phyloP scores from a whole-genome alignment of 2,797 vertebrate species.

The Arrhamphus sclerolepis region DNA sequence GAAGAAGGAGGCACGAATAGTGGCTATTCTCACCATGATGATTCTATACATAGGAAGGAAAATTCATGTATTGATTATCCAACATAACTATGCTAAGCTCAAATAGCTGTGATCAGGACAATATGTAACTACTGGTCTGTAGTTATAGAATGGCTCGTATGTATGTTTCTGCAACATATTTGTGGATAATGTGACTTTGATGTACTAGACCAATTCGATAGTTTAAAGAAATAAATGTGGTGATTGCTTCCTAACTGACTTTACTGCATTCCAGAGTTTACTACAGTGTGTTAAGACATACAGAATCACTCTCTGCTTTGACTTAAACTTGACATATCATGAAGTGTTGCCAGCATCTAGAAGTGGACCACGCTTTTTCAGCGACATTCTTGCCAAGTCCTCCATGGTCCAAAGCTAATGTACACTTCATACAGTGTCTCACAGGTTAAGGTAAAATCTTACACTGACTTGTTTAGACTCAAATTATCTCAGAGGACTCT shows the following conservation, averaged over 20 bases:
- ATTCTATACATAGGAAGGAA: too few relatives aligned
- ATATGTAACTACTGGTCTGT: too few relatives aligned
- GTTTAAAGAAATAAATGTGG: constrained; percentile 2
- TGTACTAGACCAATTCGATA: not conserved
- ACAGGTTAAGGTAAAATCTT: not conserved
- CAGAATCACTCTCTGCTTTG: not conserved
- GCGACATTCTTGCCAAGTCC: not conserved
- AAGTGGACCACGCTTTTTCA: not conserved
- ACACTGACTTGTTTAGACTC: not conserved
- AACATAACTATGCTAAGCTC: too few relatives aligned
- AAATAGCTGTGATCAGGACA: too few relatives aligned
- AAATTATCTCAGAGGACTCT: constrained; percentile 8
- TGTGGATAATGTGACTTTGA: too few relatives aligned
- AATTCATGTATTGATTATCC: too few relatives aligned
- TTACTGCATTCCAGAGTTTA: too few relatives aligned
- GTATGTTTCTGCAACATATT: too few relatives aligned
- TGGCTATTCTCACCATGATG: too few relatives aligned
- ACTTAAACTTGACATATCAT: constrained; percentile 6
- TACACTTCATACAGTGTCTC: not conserved
- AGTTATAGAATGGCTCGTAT: too few relatives aligned
- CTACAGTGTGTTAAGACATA: too few relatives aligned
- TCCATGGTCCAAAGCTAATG: not conserved
- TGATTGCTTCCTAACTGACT: constrained; percentile 1
- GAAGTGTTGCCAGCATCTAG: not conserved
- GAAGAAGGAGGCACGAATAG: too few relatives aligned